Evolutionary conservation across 2,113 vertebrate genomes (phyloP), one percentile per base, ranked within the genome.

Genomic region (Eira barbara): DNA sequence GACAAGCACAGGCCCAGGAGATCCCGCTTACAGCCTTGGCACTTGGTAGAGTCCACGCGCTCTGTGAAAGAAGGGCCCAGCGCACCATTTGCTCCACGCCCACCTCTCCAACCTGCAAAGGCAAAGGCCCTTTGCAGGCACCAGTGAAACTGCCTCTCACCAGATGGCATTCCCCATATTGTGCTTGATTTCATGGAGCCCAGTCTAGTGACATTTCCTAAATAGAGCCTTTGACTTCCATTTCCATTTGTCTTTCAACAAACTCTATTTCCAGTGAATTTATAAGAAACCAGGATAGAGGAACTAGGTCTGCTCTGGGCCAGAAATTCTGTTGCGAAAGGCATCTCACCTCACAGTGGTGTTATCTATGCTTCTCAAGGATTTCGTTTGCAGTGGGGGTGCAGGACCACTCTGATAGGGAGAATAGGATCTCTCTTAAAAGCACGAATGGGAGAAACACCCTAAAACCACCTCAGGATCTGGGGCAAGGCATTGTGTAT

Each of bases 21-120:
- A 61, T 36, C 94, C 87, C 6, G 0, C 4, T 2, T 69, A 82
- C 89, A 97, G 93, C 83, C 61, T 59, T 69, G 96, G 92, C 97
- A 85, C 87, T 73, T 52, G 69, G 63, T 21, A 52, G 81, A 92
- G 55, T 78, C 79, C 67, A 76, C 57, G 85, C 4, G 6, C 71
- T 55, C 83, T 80, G 42, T 52, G 73, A 78, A 71, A 82, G 84
- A 55, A 74, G 91, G 61, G 79, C 69, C 31, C 12, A 39, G 79
- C 10, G 6, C 11, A 45, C 34, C n/a, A 8, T n/a, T 7, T 20
- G 59, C 23, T 78, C 82, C 25, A 65, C 15, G 23, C 47, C 20
- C 31, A n/a, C 21, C 18, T 25, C 61, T 23, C 49, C n/a, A 47
- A 61, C 80, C 45, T 67, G 73, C 31, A 36, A 25, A 65, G 71